A percentile compares a stretch with the other conserved stretches of the same genome.
Evolutionary conservation across 2,888 invertebrate genomes (phyloP).

Genomic region (Adelognathus sp.): DNA sequence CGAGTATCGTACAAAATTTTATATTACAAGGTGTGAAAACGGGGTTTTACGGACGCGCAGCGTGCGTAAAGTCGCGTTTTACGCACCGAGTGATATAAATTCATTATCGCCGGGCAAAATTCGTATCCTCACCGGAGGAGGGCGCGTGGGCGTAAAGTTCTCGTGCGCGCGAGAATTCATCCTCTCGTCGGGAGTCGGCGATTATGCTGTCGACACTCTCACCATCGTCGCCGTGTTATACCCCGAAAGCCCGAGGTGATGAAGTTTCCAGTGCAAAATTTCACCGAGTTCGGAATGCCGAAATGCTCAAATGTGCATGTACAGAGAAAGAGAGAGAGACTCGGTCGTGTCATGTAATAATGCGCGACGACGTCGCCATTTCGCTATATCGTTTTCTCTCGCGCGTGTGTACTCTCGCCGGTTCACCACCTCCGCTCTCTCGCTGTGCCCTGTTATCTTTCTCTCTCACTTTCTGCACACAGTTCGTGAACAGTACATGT

Average conservation of each 20-base stretch:
- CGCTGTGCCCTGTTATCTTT: conserved; percentile 46
- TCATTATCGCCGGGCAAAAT: neutral
- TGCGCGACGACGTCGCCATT: conserved; percentile 58
- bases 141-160: conserved; percentile 63
- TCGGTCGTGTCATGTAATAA: neutral
- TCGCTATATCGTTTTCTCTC: conserved; percentile 42
- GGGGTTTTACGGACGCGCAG: no score
- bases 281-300: neutral
- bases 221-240: conserved; percentile 32
- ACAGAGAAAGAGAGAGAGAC: conserved; percentile 13
- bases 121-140: conserved; percentile 28
- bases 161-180: neutral
- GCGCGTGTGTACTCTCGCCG: conserved; percentile 42
- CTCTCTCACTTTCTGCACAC: conserved; percentile 6
- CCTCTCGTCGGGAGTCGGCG: conserved; percentile 65
- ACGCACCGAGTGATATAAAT: no score
- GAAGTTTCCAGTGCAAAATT: neutral
- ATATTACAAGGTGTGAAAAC: no score
- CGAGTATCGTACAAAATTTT: no score
- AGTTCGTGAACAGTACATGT: neutral
- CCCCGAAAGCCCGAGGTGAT: neutral
- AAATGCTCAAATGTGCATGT: neutral
- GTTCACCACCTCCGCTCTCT: conserved; percentile 42
- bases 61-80: no score
- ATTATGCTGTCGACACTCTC: conserved; percentile 78